A percentile compares a stretch with the other conserved stretches of the same genome.
These are phyloP conservation scores for Cheilosia impressa DNA, from an alignment of 2,888 invertebrate genomes.

Conservation along the genomic window DNA sequence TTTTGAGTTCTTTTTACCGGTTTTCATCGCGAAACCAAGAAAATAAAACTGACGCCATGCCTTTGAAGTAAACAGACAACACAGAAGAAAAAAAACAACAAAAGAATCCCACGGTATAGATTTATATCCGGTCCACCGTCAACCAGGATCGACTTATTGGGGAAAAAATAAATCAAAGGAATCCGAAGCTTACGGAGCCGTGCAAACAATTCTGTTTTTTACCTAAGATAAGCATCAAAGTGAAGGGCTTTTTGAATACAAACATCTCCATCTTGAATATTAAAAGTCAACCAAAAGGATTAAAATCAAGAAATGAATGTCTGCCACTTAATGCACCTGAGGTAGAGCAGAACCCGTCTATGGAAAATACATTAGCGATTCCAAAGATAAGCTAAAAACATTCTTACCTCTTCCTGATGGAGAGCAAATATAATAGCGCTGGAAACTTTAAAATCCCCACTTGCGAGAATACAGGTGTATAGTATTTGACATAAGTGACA, in stretches of 20 bases:
- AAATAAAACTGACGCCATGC: constrained; percentile 45
- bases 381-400: constrained; percentile 59
- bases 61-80: constrained; percentile 55
- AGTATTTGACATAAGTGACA: constrained; percentile 62
- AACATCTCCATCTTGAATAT: constrained; percentile 20
- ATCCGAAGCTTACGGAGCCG: constrained; percentile 38
- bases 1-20: constrained; percentile 47
- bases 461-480: constrained; percentile 35
- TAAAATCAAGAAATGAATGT: constrained; percentile 52
- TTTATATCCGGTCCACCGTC: constrained; percentile 36
- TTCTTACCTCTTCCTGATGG: constrained; percentile 33
- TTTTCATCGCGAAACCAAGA: constrained; percentile 28
- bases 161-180: constrained; percentile 59
- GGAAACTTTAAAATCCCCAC: constrained; percentile 33
- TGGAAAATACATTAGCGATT: constrained; percentile 66
- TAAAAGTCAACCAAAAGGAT: constrained; percentile 62
- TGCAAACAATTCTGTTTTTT: background rate
- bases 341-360: constrained; percentile 12
- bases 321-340: constrained; percentile 8
- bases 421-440: constrained; percentile 48
- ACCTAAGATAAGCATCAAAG: constrained; percentile 59
- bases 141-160: constrained; percentile 60
- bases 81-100: constrained; percentile 38
- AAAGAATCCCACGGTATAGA: constrained; percentile 62
- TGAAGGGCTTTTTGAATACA: constrained; percentile 24